Evolutionary conservation across 2,797 vertebrate genomes (phyloP), one percentile per base, ranked within the genome.

Genomic region (Pogonophryne albipinna): DNA sequence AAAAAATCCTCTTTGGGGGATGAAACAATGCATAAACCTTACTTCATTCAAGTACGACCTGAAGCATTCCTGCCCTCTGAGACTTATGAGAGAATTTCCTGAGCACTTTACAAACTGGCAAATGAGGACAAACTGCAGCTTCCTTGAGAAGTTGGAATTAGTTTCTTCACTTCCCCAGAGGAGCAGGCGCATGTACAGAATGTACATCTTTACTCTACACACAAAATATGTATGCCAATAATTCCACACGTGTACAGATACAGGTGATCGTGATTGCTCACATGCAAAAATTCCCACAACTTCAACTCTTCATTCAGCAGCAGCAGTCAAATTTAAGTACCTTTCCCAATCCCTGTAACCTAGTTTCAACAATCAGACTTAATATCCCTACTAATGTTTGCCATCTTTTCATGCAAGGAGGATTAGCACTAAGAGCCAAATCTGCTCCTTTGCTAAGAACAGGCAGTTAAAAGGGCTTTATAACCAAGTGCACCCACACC

Each of bases 371-470:
- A 91, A 88, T 89, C 86, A 85, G 69, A 84, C 83, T 85, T 87
- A 86, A 89, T 79, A 88, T 88, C 86, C 89, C 78, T 86, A 78
- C 85, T 83, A 86, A 92, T 90, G 91, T 91, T 90, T 88, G 78
- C 85, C 85, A 83, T 91, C 89, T 91, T 85, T 83, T 85, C 87
- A 77, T 88, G 88, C 86, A 76, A 63, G 74, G 80, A 84, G 91
- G 92, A 93, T 93, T 92, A 92, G 77, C 79, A 86, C 84, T 84
- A 79, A 85, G 78, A 85, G 87, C 85, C 86, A 89, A 92, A 91
- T 89, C 90, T 85, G 89, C 87, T 90, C 71, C 85, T 89, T 86
- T 89, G 86, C 87, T 78, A 85, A 91, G 88, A 93, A 65, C 71
- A 87, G 89, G 84, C 86, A 85, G 91, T 90, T 91, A 87, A 91